Base-by-base conservation (phyloP, 2,888 invertebrate species). In the Hemaris fuciformis region DNA sequence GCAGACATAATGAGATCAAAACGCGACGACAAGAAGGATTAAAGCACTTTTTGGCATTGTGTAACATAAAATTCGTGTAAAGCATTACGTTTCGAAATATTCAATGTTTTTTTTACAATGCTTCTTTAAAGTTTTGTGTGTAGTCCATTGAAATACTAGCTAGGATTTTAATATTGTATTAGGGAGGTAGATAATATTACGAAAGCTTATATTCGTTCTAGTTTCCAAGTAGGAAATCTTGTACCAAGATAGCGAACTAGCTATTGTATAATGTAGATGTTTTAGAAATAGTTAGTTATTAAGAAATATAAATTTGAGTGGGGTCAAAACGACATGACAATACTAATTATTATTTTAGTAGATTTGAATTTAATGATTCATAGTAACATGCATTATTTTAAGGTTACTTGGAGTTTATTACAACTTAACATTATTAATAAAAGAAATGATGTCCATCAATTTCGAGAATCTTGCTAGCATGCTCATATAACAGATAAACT, bases 1-100 rank as follows among this genome's bases (percentile, higher is more conserved):
- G 63, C 61, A 48, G 64, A 64, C 60, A 58, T 62, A 66, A 68
- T 70, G 70, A 73, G 62, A 74, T 76, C 70, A 70, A 70, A 63
- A 64, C 62, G 70, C 70, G 74, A 69, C 73, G 75, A 76, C 74
- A 78, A 71, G 61, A 63, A 62, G 68, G 73, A 71, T 74, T 76
- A 70, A 68, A 70, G 68, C 71, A 72, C 74, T 69, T 66, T 67
- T 72, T 69, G n/a, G 18, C 45, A 60, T 64, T 64, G 42, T 42
- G 58, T 42, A 42, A 58, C 23, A 6, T 31, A 43, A 48, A 25
- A 15, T 48, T 6, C 48, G 27, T 48, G 48, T 48, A 48, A 48
- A 48, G 25, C 3, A 25, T 48, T 48, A 27, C 23, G n/a, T 48
- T 48, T 15, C 15, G n/a, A 15, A 48, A 48, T 8, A 20, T 48